phyloP scores from a whole-genome alignment of 2,113 vertebrate genomes.

The Microtus richardsoni region DNA sequence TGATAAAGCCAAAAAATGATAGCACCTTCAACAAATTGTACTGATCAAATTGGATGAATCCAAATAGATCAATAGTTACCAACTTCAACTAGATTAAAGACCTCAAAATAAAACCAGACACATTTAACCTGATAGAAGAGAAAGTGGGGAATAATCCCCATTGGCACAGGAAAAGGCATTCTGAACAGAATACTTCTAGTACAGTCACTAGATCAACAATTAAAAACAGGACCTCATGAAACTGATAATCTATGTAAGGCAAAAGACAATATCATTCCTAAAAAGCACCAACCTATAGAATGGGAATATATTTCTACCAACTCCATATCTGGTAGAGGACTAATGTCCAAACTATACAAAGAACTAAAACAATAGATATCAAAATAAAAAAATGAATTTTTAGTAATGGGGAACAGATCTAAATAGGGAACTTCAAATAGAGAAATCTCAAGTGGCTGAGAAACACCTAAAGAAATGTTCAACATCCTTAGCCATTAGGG shows the following conservation, averaged over 20 bases:
- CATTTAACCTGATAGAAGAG: background rate
- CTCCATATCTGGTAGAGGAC: background rate
- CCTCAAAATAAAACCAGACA: background rate
- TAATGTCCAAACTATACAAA: background rate
- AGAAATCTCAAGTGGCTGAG: background rate
- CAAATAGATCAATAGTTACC: background rate
- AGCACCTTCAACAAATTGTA: background rate
- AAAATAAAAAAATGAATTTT: background rate
- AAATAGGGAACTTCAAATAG: background rate
- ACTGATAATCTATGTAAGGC: background rate
- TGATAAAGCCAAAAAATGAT: background rate
- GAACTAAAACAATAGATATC: background rate
- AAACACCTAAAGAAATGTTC: background rate
- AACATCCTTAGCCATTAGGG: background rate
- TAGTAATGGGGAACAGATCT: background rate
- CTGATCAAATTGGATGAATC: background rate
- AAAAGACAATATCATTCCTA: background rate
- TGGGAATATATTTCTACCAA: background rate
- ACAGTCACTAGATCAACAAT: background rate
- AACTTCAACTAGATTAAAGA: background rate
- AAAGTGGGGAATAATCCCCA: background rate
- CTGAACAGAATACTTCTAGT: background rate
- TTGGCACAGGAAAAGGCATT: background rate
- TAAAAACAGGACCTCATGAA: background rate
- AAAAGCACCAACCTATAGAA: background rate